Evolutionary conservation across 2,797 vertebrate species (phyloP), one percentile per base, ranked within the genome.

Genomic region (Myotis findleyi): DNA sequence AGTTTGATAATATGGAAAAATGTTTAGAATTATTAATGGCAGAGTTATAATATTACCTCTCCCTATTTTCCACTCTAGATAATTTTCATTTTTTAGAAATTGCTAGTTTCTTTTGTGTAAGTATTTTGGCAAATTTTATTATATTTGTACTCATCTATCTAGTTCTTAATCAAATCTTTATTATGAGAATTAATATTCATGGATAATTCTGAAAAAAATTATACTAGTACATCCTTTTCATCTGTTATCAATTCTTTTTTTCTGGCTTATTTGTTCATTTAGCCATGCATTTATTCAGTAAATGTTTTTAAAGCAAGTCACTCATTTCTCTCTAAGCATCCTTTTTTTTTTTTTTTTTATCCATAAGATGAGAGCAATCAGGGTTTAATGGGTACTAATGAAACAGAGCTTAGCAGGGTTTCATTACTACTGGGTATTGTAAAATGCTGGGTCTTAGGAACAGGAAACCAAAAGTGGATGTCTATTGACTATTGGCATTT

Each of bases 141-240:
- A 73, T n/a, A 82, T 23, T 81, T 86, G 6, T 51, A 77, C 2
- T 57, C 23, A 57, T 80, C 47, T 69, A 86, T n/a, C 2, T 51
- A 69, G 6, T 21, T 64, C 18, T 82, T 53, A 85, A 41, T 2
- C 30, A 96, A 64, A n/a, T 87, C 12, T 85, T 83, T 88, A 25
- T 49, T 86, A 47, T 86, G 51, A 88, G 20, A 76, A 69, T 88
- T 92, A 88, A 33, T 75, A 79, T 83, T 83, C 55, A 91, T 36
- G 30, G 25, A 38, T 2, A 36, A 69, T 86, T 85, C 23, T 89
- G 44, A 27, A 57, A 68, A 85, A 73, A 6, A 92, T 36, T 53
- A 57, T 57, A 25, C 20, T 55, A 55, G 30, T 30, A 88, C 7
- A 82, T 12, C 13, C 69, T 8, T 51, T 77, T 18, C 13, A 71